phyloP scores from a whole-genome alignment of 1,140 invertebrate genomes.

The Atopsyche davidsoni region DNA sequence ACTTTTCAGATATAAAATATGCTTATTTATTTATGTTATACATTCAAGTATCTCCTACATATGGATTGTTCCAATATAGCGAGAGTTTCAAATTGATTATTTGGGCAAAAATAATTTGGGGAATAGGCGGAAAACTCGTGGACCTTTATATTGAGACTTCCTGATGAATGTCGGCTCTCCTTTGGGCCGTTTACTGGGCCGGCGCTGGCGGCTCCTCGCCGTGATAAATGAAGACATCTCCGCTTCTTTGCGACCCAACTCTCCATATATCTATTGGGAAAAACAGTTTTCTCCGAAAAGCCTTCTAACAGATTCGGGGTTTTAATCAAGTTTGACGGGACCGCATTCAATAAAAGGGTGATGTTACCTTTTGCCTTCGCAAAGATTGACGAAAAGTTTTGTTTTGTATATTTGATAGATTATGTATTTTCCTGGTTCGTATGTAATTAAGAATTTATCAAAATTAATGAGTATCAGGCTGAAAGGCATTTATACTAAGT shows the following conservation, averaged over 20 bases:
- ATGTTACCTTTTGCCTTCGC: too few species aligned
- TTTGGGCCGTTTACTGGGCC: slow-evolving; percentile 14
- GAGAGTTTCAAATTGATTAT: neutral
- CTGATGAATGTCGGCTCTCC: too few species aligned
- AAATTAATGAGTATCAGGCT: neutral
- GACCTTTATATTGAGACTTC: neutral
- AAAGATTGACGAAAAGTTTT: too few species aligned
- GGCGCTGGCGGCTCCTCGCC: slow-evolving; percentile 22
- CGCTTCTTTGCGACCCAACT: slow-evolving; percentile 16
- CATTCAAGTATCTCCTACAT: neutral
- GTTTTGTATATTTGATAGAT: too few species aligned
- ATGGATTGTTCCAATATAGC: neutral
- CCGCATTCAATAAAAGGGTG: too few species aligned
- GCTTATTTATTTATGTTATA: slow-evolving; percentile 3
- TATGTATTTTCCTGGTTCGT: neutral
- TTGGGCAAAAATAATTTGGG: neutral
- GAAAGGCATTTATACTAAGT: neutral
- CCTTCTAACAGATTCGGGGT: neutral
- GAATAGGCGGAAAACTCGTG: neutral
- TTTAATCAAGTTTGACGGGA: neutral
- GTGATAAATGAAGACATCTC: slow-evolving; percentile 30
- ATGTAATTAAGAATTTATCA: neutral
- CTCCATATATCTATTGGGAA: slow-evolving; percentile 23
- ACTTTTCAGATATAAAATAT: too few species aligned
- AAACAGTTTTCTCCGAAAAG: slow-evolving; percentile 17